Evolutionary conservation across 2,797 vertebrate species (phyloP).

Genomic region (Craterocephalus amniculus): DNA sequence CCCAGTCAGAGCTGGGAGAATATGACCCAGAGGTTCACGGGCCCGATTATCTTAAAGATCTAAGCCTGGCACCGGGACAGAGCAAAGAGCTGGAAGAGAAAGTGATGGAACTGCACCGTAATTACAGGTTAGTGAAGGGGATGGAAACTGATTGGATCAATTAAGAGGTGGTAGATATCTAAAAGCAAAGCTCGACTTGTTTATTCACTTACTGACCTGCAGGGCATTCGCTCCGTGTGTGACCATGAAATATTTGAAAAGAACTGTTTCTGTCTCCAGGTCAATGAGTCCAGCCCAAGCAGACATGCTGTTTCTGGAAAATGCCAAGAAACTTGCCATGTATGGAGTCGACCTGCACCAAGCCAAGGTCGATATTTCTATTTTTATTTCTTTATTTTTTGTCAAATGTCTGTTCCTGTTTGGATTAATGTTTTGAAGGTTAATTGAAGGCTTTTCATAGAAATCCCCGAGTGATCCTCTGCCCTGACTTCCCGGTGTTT

Average conservation of each 20-base stretch:
- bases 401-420: background rate
- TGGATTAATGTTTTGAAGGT: background rate
- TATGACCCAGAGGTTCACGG: constrained; percentile 92
- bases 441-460: background rate
- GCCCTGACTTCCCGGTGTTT: constrained; percentile 5
- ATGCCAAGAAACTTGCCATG: constrained; percentile 96
- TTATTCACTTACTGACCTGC: background rate
- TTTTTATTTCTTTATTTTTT: background rate
- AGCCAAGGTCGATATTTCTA: constrained; percentile 86
- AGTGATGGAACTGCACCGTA: constrained; percentile 93
- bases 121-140: constrained; percentile 85
- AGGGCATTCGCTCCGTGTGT: background rate
- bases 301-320: constrained; percentile 95
- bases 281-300: constrained; percentile 97
- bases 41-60: constrained; percentile 87
- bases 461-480: background rate
- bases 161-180: background rate
- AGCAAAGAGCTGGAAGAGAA: constrained; percentile 95
- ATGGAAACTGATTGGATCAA: background rate
- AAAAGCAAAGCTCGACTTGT: background rate
- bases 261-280: constrained; percentile 69
- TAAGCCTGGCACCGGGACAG: constrained; percentile 92
- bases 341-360: constrained; percentile 97
- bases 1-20: constrained; percentile 96
- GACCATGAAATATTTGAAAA: constrained; percentile 7